These are phyloP conservation scores for Sabatieria punctata DNA, from an alignment of 2,888 invertebrate species.

Conservation along the genomic window DNA sequence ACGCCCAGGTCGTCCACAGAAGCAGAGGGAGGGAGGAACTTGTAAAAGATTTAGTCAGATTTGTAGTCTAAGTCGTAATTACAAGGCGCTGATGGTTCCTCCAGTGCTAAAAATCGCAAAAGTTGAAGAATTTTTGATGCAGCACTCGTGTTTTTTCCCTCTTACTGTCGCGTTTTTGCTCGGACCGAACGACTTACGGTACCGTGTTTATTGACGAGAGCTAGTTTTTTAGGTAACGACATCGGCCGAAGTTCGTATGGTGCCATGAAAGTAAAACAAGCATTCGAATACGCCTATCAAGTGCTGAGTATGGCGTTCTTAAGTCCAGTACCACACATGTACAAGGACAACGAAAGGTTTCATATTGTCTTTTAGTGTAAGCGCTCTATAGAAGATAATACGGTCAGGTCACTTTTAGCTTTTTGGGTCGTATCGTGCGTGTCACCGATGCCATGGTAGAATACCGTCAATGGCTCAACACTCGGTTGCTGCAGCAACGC, in stretches of 20 bases:
- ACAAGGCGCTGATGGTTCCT: too few species aligned
- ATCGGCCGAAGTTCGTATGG: slow-evolving; percentile 94
- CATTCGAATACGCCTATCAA: slow-evolving; percentile 88
- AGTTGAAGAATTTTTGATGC: background rate
- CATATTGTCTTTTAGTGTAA: background rate
- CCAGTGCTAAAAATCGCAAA: too few species aligned
- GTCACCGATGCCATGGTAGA: slow-evolving; percentile 78
- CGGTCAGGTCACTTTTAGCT: slow-evolving; percentile 36
- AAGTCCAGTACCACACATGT: background rate
- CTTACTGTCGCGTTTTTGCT: slow-evolving; percentile 2
- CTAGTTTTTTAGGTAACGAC: slow-evolving; percentile 57
- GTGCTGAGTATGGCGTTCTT: slow-evolving; percentile 39
- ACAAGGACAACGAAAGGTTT: slow-evolving; percentile 4
- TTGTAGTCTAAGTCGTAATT: too few species aligned
- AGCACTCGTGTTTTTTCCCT: slow-evolving; percentile 3
- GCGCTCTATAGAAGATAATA: background rate
- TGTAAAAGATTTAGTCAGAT: too few species aligned
- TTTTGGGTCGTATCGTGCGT: slow-evolving; percentile 73
- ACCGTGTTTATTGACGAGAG: too few species aligned
- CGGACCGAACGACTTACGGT: too few species aligned
- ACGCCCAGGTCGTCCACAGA: too few species aligned
- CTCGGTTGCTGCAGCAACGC: slow-evolving; percentile 34
- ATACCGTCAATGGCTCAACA: slow-evolving; percentile 50
- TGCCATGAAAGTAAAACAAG: slow-evolving; percentile 69
- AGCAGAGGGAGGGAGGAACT: too few species aligned